phyloP scores from a whole-genome alignment of 1,140 invertebrate species.

The Zaprionus gabonicus region DNA sequence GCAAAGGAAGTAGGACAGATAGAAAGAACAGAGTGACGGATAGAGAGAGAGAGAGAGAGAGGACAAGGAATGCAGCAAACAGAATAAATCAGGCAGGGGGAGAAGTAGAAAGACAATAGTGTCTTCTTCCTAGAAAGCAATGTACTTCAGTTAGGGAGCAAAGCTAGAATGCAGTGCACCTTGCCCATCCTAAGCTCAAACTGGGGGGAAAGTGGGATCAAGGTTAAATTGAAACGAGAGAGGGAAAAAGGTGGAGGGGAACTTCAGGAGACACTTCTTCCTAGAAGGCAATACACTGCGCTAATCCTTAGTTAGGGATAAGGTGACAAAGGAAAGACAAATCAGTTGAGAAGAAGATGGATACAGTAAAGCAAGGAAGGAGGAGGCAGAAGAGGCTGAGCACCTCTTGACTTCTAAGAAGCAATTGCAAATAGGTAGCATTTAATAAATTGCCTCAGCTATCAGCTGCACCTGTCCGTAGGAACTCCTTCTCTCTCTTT shows the following conservation, averaged over 20 bases:
- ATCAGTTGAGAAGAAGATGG: neutral
- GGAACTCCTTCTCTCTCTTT: neutral
- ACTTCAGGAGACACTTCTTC: slow-evolving; percentile 7
- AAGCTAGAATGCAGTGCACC: neutral
- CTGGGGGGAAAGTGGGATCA: too few species aligned
- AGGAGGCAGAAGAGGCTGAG: slow-evolving; percentile 7
- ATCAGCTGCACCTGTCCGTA: slow-evolving; percentile 46
- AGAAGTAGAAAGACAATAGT: neutral
- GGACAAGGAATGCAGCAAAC: too few species aligned
- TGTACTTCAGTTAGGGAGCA: neutral
- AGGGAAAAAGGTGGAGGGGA: neutral
- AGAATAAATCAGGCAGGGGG: neutral
- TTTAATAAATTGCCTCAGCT: slow-evolving; percentile 74
- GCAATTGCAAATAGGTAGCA: slow-evolving; percentile 80
- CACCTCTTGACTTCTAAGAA: slow-evolving; percentile 76
- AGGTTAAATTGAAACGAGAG: too few species aligned
- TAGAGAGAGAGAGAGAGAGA: too few species aligned
- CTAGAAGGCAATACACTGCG: slow-evolving; percentile 43
- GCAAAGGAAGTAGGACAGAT: too few species aligned
- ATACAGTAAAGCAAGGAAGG: neutral
- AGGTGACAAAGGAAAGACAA: neutral
- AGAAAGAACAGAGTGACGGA: too few species aligned
- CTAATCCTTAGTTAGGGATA: neutral
- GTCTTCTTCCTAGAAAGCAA: slow-evolving; percentile 32
- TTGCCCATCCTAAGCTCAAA: neutral